Evolutionary conservation across 37 sponge, comb jelly and placozoan species (phyloP).

Genomic region (Lycopodina hypogea): DNA sequence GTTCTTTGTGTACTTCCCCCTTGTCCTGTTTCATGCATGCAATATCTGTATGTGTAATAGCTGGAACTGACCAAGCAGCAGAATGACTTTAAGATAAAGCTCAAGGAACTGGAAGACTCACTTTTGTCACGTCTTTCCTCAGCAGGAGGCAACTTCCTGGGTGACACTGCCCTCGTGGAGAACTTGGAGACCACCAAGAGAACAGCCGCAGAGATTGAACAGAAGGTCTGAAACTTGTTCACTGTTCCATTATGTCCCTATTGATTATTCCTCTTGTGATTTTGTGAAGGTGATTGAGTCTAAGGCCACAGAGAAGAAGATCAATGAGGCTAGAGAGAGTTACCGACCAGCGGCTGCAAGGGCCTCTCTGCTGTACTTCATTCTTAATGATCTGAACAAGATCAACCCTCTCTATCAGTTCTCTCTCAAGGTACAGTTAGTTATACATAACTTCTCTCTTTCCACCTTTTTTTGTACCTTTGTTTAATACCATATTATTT

Average conservation of each 20-base stretch:
- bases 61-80: slow-evolving; percentile 92
- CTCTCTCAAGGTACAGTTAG: slow-evolving; percentile 79
- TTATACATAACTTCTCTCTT: not conserved
- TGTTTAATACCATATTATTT: not conserved
- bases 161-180: slow-evolving; percentile 96
- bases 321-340: slow-evolving; percentile 93
- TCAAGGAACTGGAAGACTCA: slow-evolving; percentile 95
- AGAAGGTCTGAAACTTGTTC: slow-evolving; percentile 36
- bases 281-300: slow-evolving; percentile 76
- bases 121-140: slow-evolving; percentile 92
- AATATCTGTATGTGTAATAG: slow-evolving; percentile 22
- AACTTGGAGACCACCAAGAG: slow-evolving; percentile 94
- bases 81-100: slow-evolving; percentile 98
- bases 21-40: not conserved
- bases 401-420: slow-evolving; percentile 99
- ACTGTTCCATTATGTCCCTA: not conserved
- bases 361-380: slow-evolving; percentile 97
- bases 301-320: slow-evolving; percentile 92
- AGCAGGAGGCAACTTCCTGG: slow-evolving; percentile 97
- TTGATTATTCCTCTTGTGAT: not conserved
- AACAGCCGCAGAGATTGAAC: slow-evolving; percentile 92
- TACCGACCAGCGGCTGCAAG: slow-evolving; percentile 95
- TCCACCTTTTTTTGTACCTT: not conserved
- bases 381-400: slow-evolving; percentile 95
- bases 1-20: not conserved